Base-by-base conservation (phyloP, 1,140 invertebrate genomes). In the Homalodisca vitripennis region DNA sequence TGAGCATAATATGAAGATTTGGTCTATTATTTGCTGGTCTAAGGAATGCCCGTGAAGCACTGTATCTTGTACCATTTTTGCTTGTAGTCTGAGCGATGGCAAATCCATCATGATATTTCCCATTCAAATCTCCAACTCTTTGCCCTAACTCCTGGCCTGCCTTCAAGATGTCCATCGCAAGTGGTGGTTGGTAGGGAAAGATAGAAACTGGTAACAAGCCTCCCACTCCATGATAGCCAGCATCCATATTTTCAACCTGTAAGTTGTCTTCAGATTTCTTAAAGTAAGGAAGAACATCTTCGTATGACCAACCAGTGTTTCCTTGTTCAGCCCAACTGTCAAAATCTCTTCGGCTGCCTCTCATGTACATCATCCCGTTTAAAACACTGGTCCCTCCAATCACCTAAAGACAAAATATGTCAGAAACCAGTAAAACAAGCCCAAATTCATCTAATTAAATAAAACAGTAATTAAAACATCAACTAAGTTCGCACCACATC, bases 211-310 rank as follows among this genome's bases (percentile, higher is more conserved):
- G 79, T 2, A 92, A 74, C 0, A 85, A 84, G 0, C 91, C 91
- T 0, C 84, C 77, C 2, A 82, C 78, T 1, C 83, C 83, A 60
- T 89, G 89, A 31, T 72, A 94, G 0, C 87, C 82, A 2, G 2
- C 10, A 24, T 66, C 32, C 48, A 93, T 75, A 71, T 93, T 93
- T 0, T 91, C 90, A 2, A 46, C 22, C 76, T 93, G 93, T 10
- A 91, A 82, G 73, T 94, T 92, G 77, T 94, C 91, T 79, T 95
- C 93, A 0, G 91, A 92, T 77, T 95, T 95, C 6, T 90, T 81
- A 76, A 97, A 97, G 76, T 95, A 97, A 1, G 92, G 92, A 22
- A 95, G 79, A 1, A 96, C 89, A 64, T 92, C 88, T 12, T 91
- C 84, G 78, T 94, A 98, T 1, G 89, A 89, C 97, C 97, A 98